Base-by-base conservation (phyloP, 1,140 invertebrate genomes). In the Cydia splendana region DNA sequence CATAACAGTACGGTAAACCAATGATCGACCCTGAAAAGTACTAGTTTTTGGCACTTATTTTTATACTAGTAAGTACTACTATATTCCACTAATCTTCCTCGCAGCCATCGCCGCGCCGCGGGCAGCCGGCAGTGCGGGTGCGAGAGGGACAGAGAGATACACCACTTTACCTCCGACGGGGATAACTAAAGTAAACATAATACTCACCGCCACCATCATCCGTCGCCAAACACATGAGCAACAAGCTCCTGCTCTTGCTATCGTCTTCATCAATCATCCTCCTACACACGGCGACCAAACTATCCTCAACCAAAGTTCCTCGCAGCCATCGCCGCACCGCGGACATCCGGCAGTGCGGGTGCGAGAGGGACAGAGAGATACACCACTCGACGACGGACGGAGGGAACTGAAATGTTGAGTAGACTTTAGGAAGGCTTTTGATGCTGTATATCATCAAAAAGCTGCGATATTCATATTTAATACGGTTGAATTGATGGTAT, bases 351-450 rank as follows among this genome's bases (percentile, higher is more conserved):
- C 76, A 13, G 53, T 75, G 76, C 67, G 82, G 76, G 76, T 71
- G 79, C 38, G 76, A 74, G 76, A 80, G 69, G 30, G 76, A 62
- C 69, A 75, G 74, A n/a, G 79, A 65, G 38, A 85, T 18, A 62
- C 85, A 86, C 81, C 84, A 88, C 75, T 84, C 82, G 65, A 83
- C 76, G 53, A 79, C 80, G 0, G 34, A 12, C 9, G 81, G 82
- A 0, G 82, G 76, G 18, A 84, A 78, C 85, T 83, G 80, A 10
- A 51, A 51, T n/a, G 7, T 53, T 2, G 9, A 62, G 18, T 24
- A n/a, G 20, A 62, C 20, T 62, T 62, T 12, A 62, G 9, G 6
- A 62, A 62, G 57, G 57, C 57, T 62, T 62, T 48, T 12, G 42
- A 74, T 13, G 10, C 3, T 24, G 38, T 18, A 34, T 9, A 74